These are phyloP conservation scores for Fundulus diaphanus DNA, from an alignment of 2,797 vertebrate genomes.

Conservation along the genomic window DNA sequence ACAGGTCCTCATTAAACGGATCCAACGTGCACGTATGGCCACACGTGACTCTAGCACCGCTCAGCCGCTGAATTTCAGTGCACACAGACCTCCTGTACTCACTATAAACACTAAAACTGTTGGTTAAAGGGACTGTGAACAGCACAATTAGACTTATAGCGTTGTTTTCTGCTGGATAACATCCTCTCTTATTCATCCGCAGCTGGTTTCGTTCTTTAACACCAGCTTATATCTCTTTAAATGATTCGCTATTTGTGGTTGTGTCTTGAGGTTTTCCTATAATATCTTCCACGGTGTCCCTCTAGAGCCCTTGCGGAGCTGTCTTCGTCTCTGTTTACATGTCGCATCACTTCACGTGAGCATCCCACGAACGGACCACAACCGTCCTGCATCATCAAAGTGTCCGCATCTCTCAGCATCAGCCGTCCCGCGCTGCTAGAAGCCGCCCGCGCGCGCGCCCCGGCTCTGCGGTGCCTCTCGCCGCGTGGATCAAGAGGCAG, in stretches of 20 bases:
- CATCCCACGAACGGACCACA: constrained; percentile 46
- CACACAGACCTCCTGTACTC: neutral
- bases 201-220: neutral
- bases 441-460: constrained; percentile 35
- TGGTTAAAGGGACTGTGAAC: neutral
- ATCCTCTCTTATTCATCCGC: neutral
- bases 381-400: constrained; percentile 60
- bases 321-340: constrained; percentile 17
- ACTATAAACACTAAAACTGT: neutral
- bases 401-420: constrained; percentile 54
- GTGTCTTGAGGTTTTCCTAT: neutral
- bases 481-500: neutral
- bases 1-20: neutral
- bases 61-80: neutral
- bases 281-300: neutral
- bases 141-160: neutral
- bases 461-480: constrained; percentile 50
- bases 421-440: constrained; percentile 33
- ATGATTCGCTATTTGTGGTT: constrained; percentile 3
- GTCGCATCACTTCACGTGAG: constrained; percentile 44
- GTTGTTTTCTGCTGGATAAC: neutral
- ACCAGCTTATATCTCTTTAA: constrained; percentile 1
- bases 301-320: neutral
- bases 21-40: neutral
- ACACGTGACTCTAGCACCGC: neutral